Evolutionary conservation across 2,888 invertebrate genomes (phyloP).

Genomic region (Limnephilus marmoratus): DNA sequence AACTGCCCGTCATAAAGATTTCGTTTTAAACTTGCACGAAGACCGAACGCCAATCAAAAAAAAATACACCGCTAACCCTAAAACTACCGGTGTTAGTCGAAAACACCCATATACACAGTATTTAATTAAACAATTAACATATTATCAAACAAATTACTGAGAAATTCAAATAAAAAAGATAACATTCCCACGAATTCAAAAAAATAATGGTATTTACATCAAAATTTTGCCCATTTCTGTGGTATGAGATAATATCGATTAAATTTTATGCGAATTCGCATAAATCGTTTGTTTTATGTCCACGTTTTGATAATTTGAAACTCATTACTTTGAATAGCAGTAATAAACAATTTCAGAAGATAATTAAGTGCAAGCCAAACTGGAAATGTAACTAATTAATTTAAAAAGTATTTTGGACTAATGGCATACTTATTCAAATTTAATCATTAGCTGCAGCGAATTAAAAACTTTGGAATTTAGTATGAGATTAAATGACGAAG

Average conservation of each 20-base stretch:
- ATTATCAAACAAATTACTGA: not conserved
- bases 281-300: conserved; percentile 28
- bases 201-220: conserved; percentile 11
- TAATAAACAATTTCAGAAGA: conserved; percentile 9
- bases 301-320: conserved; percentile 28
- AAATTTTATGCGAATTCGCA: conserved; percentile 31
- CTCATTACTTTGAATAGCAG: not conserved
- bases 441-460: not conserved
- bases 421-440: not conserved
- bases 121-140: conserved; percentile 16
- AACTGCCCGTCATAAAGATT: not conserved
- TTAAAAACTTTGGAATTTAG: not conserved
- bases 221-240: conserved; percentile 9
- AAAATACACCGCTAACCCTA: conserved; percentile 13
- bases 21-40: not conserved
- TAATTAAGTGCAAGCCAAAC: not conserved
- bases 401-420: not conserved
- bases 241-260: not conserved
- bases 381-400: not conserved
- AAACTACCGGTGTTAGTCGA: conserved; percentile 19
- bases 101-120: not conserved
- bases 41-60: not conserved
- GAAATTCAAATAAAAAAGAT: conserved; percentile 9
- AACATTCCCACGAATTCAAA: conserved; percentile 11
- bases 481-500: not conserved